Percentiles rank a stretch among this genome's conserved stretches.
Evolutionary conservation across 2,113 vertebrate genomes (phyloP).

Genomic region (Cynocephalus volans): DNA sequence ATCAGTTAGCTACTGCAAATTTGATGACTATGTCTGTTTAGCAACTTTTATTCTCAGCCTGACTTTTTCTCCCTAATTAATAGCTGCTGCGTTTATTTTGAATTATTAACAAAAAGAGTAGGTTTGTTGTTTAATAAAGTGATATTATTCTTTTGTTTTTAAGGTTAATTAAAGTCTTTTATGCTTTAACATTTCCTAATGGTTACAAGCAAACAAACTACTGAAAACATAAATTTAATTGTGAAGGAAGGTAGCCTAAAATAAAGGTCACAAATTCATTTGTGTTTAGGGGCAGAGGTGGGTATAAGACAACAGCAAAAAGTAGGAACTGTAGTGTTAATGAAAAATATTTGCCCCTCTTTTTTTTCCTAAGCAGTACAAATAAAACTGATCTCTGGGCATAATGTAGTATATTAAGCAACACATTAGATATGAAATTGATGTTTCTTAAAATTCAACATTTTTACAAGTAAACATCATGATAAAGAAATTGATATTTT

Average conservation of each 20-base stretch:
- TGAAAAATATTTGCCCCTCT: background rate
- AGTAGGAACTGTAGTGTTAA: background rate
- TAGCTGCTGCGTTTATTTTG: constrained; percentile 60
- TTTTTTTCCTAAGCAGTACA: background rate
- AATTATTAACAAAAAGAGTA: constrained; percentile 50
- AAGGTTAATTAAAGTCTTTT: constrained; percentile 48
- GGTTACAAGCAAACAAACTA: background rate
- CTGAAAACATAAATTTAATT: constrained; percentile 48
- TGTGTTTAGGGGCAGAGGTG: background rate
- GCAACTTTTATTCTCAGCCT: background rate
- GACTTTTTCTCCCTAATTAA: constrained; percentile 22
- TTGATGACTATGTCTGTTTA: background rate
- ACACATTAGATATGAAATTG: background rate
- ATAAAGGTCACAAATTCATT: constrained; percentile 46
- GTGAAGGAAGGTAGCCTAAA: constrained; percentile 4
- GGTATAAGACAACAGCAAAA: background rate
- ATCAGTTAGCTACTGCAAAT: constrained; percentile 2
- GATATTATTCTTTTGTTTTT: constrained; percentile 67
- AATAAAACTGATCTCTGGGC: background rate
- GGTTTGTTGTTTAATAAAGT: constrained; percentile 32
- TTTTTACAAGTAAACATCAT: constrained; percentile 30
- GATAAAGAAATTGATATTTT: constrained; percentile 1
- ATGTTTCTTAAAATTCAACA: constrained; percentile 28
- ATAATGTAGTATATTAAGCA: background rate
- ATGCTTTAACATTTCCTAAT: constrained; percentile 49